A percentile compares a stretch with the other conserved stretches of the same genome.
Evolutionary conservation across 2,797 vertebrate species (phyloP).

Genomic region (Cyprinella venusta): DNA sequence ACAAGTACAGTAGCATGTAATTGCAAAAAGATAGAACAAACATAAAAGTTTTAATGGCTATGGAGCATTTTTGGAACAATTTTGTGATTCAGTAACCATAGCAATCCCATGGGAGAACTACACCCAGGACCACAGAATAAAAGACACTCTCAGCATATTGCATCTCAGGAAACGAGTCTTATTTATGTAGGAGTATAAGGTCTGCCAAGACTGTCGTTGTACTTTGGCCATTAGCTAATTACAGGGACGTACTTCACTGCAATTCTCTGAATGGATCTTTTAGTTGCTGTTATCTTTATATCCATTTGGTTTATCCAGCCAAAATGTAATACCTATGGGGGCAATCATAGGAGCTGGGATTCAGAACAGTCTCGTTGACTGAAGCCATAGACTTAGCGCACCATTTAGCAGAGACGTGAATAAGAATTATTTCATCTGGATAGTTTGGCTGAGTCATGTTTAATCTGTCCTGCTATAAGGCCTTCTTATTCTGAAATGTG

Average conservation of each 20-base stretch:
- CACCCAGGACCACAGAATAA: constrained; percentile 40
- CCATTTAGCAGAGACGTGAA: constrained; percentile 61
- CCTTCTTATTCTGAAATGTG: constrained; percentile 20
- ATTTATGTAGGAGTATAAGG: constrained; percentile 40
- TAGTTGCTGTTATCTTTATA: constrained; percentile 61
- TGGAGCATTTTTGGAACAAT: constrained; percentile 15
- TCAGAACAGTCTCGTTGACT: constrained; percentile 61
- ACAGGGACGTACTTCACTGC: constrained; percentile 57
- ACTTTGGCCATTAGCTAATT: constrained; percentile 57
- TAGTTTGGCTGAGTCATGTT: constrained; percentile 65
- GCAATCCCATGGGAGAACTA: constrained; percentile 36
- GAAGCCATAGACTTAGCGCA: constrained; percentile 55
- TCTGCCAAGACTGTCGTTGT: constrained; percentile 50
- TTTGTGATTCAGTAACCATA: constrained; percentile 30
- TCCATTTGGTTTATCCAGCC: constrained; percentile 50
- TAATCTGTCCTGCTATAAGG: constrained; percentile 55
- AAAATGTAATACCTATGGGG: constrained; percentile 69
- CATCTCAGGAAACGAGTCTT: constrained; percentile 38
- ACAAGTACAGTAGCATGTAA: neutral
- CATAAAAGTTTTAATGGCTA: constrained; percentile 16
- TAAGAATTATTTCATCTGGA: constrained; percentile 59
- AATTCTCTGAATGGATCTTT: constrained; percentile 58
- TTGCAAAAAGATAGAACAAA: constrained; percentile 1
- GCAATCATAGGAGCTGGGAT: constrained; percentile 64
- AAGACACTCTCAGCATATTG: constrained; percentile 46